Percentiles rank a stretch among this genome's conserved stretches.
Evolutionary conservation across 1,140 invertebrate genomes (phyloP).

Genomic region (Bombus breviceps): DNA sequence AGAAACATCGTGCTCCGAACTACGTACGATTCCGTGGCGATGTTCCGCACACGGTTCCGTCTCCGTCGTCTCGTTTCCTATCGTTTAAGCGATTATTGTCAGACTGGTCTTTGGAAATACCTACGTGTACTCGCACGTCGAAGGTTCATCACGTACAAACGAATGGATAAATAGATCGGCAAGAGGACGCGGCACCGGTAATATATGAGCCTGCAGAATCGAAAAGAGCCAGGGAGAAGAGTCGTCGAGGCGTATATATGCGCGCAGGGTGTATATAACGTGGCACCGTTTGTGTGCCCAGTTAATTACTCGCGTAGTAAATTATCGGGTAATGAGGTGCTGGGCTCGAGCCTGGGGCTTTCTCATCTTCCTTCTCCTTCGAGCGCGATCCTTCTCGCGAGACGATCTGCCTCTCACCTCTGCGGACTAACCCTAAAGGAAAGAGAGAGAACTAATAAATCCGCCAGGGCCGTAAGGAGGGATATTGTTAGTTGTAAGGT

Average conservation of each 20-base stretch:
- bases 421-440: conserved; percentile 51
- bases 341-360: conserved; percentile 77
- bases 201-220: conserved; percentile 70
- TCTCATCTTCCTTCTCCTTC: conserved; percentile 57
- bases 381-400: conserved; percentile 26
- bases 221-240: conserved; percentile 55
- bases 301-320: conserved; percentile 83
- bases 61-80: not conserved
- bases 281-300: conserved; percentile 80
- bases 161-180: conserved; percentile 77
- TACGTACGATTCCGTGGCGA: not conserved
- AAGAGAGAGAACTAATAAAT: conserved; percentile 81
- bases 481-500: conserved; percentile 82
- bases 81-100: conserved; percentile 35
- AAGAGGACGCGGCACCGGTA: conserved; percentile 68
- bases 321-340: conserved; percentile 83
- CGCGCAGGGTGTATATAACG: conserved; percentile 70
- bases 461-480: conserved; percentile 77
- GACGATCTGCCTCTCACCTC: conserved; percentile 34
- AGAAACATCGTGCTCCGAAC: no score
- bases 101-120: not conserved
- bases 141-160: conserved; percentile 67
- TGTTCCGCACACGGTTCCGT: not conserved
- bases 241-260: conserved; percentile 45
- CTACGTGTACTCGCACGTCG: conserved; percentile 12